Percentiles rank a stretch among this genome's conserved stretches.
phyloP scores from a whole-genome alignment of 2,888 invertebrate genomes.

The Anagyrus pseudococci region DNA sequence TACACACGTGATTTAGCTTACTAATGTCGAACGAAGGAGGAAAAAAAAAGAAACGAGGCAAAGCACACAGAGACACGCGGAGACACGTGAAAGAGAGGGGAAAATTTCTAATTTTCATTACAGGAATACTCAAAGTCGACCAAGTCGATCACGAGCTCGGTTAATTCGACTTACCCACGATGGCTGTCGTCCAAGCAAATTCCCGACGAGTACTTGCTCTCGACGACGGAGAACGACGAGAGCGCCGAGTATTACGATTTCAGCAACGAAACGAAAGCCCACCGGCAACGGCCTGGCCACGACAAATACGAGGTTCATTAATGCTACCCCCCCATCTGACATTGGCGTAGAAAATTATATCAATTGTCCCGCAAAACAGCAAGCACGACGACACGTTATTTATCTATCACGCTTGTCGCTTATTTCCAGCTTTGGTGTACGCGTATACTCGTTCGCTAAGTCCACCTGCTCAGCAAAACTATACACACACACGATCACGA shows the following conservation, averaged over 20 bases:
- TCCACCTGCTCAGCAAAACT: neutral
- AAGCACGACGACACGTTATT: no score
- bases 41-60: no score
- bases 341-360: no score
- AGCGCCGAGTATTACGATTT: conserved; percentile 35
- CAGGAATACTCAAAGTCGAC: conserved; percentile 56
- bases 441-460: neutral
- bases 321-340: no score
- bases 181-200: conserved; percentile 76
- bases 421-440: neutral
- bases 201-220: conserved; percentile 73
- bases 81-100: neutral
- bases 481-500: no score
- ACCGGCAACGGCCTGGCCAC: conserved; percentile 14
- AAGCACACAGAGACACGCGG: no score
- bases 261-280: conserved; percentile 30
- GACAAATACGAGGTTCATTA: no score
- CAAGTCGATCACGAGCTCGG: conserved; percentile 47
- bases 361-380: neutral
- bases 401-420: no score
- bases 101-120: conserved; percentile 10
- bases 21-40: no score
- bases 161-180: conserved; percentile 53
- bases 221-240: conserved; percentile 33
- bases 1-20: no score